Evolutionary conservation across 1,140 invertebrate genomes (phyloP), one percentile per base, ranked within the genome.

Genomic region (Metopolophium dirhodum): DNA sequence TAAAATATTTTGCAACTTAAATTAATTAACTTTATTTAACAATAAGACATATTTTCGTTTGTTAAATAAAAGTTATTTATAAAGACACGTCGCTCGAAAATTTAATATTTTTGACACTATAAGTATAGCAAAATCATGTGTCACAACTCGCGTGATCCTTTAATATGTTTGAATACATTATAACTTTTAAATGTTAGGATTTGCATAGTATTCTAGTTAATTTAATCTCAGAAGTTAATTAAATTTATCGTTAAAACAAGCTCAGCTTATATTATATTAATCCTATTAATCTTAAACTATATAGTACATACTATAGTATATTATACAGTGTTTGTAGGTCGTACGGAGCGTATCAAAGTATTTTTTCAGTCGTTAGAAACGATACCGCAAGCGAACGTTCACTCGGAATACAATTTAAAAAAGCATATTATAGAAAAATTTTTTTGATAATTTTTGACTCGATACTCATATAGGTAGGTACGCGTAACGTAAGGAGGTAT

Each of bases 171-270:
- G 61, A 77, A 77, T 77, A 77, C 61, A 77, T 77, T 77, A 77
- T 77, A 77, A 77, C 61, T 77, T 77, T 77, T 77, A n/a, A 77
- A 77, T 77, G 14, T 77, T 77, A n/a, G 30, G 61, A 35, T 77
- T 77, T 77, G 61, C 30, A 77, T 77, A n/a, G 11, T 77, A n/a
- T 77, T 77, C 61, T 77, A 77, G 61, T 77, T 77, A 77, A 77
- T 77, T 77, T 77, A 77, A 77, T 77, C 61, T 77, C 61, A n/a
- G 30, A 77, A n/a, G 61, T 77, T 77, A 35, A 77, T 77, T 77
- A 77, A 77, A 77, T 77, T 77, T n/a, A 77, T 77, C 61, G n/a
- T 77, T n/a, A 77, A n/a, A n/a, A 77, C 61, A 77, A 77, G n/a
- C 61, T 35, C 14, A 11, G 14, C 61, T 77, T 77, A n/a, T 68